Evolutionary conservation across 1,140 invertebrate genomes (phyloP), one percentile per base, ranked within the genome.

Genomic region (Papilio helenus): DNA sequence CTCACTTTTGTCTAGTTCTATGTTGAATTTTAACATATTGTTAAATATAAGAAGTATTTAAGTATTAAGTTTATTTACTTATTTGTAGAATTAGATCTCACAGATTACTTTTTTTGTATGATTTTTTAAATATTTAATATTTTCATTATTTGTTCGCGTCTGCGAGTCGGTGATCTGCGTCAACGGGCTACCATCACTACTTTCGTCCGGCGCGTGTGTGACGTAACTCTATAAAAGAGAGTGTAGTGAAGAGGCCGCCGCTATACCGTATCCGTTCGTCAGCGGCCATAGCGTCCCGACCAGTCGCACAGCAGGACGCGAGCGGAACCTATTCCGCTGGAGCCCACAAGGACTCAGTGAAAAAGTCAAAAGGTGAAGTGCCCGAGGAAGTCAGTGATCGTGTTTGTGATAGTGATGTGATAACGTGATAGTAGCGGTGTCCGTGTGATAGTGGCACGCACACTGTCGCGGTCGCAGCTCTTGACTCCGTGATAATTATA

Each of bases 141-240:
- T 8, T 46, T 74, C 14, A 65, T 74, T 61, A 29, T 65, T 68
- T 76, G 72, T 29, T 68, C 51, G 82, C 77, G 79, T 93, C 92
- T 92, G 85, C 82, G 81, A 81, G 76, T 88, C 82, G 83, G 83
- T 92, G 84, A 84, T 93, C 91, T 93, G 82, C 90, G 89, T 39
- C 84, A 76, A 80, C 81, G 39, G 86, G 79, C 86, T 89, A 85
- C 93, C 93, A 94, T 94, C 92, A 91, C 93, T 92, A 94, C 93
- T 94, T 94, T 94, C 92, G 90, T 93, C 91, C 91, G 89, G 88
- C 85, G 87, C 90, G 86, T 87, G 86, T 93, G 91, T 94, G 93
- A 93, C 93, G 93, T 94, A 94, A 94, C 91, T 93, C 90, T 94
- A 94, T 94, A 94, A 93, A 94, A 94, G 93, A 93, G 91, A 86